Conservation (phyloP, 92 coral and sea anemone species). For the Virgularia gustaviana region DNA sequence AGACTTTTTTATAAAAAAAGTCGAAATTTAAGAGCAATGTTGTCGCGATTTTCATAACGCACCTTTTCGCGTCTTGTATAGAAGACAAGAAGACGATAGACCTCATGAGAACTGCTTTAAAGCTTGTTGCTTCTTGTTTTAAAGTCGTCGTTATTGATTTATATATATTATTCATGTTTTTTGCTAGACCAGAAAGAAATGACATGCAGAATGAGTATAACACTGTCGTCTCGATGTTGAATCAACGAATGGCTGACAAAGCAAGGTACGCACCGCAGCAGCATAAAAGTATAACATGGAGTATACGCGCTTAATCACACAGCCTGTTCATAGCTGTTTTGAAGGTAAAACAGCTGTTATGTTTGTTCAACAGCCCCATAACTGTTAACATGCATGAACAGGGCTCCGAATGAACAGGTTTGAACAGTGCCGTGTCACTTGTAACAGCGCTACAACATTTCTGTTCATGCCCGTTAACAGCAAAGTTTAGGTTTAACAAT, state of each 20-base stretch:
- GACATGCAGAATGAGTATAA: conserved; percentile 88
- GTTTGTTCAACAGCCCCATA: too few relatives aligned
- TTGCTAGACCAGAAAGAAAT: conserved; percentile 81
- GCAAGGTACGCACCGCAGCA: conserved; percentile 74
- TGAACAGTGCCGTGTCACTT: too few relatives aligned
- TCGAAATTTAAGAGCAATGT: not conserved
- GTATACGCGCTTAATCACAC: too few relatives aligned
- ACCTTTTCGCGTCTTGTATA: not conserved
- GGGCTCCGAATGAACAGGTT: too few relatives aligned
- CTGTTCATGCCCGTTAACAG: too few relatives aligned
- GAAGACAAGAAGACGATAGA: not conserved
- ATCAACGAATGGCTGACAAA: conserved; percentile 96
- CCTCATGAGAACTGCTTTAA: not conserved
- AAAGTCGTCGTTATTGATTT: not conserved
- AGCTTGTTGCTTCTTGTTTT: too few relatives aligned
- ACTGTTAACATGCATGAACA: too few relatives aligned
- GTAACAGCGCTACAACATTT: too few relatives aligned
- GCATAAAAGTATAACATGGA: too few relatives aligned
- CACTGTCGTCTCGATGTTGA: conserved; percentile 84
- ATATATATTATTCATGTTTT: not conserved
- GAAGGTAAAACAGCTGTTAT: too few relatives aligned
- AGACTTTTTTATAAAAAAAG: not conserved
- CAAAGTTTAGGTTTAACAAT: too few relatives aligned
- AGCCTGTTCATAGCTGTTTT: too few relatives aligned
- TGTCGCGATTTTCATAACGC: not conserved